Base-by-base conservation (phyloP, 2,888 invertebrate species). In the Thymelicus acteon region DNA sequence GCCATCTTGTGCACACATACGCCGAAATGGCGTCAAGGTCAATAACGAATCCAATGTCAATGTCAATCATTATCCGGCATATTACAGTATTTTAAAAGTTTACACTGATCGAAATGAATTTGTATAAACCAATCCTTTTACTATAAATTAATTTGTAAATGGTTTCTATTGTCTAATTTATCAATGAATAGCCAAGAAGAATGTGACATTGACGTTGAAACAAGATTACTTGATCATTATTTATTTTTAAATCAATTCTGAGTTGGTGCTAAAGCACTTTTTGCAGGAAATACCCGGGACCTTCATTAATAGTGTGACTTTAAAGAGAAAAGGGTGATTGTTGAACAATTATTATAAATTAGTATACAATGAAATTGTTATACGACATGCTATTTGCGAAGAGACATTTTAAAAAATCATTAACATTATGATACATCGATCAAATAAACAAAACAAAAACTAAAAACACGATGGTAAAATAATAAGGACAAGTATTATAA, bases 1-100 rank as follows among this genome's bases (percentile, higher is more conserved):
- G 98, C 98, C 98, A 98, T 98, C 97, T 98, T 98, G 95, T 96
- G 94, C 86, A 95, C 95, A 95, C 85, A 85, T 84, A 90, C 90
- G 92, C 91, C 93, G 85, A 84, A 80, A 90, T 88, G 90, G 94
- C 92, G 89, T 79, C 92, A 95, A 94, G 91, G 94, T 94, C 93
- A 95, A 92, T 93, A 93, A 94, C 92, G 91, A 95, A 94, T 94
- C 95, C 96, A 96, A 96, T 95, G 95, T 95, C 95, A 96, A 94
- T 94, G 94, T 94, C 90, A 91, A n/a, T n/a, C n/a, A n/a, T n/a
- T 89, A 88, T 86, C 83, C 70, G 57, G 57, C 57, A 49, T n/a
- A 15, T 7, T 6, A 2, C 6, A n/a, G 2, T 24, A 54, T 19
- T 52, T 15, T 19, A 7, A 19, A 8, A 52, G 15, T 7, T 8